Evolutionary conservation across 2,888 invertebrate species (phyloP), one percentile per base, ranked within the genome.

Genomic region (Adelphocoris suturalis): DNA sequence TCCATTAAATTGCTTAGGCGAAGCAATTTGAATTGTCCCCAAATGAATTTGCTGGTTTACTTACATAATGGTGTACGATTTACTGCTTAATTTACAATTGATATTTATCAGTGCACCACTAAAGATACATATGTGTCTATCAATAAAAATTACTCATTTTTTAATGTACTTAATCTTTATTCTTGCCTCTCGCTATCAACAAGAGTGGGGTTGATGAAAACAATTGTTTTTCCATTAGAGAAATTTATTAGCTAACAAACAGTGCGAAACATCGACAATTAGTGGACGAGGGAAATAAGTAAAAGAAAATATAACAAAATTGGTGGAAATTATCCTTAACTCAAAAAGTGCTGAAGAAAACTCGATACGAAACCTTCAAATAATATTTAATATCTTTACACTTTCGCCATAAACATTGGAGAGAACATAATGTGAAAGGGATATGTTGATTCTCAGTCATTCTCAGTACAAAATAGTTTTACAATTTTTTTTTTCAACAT

Each of bases 391-490:
- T 23, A 19, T 23, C 12, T 68, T 52, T 14, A 52, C 68, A 68
- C 27, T n/a, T 68, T 68, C 68, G 68, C 23, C 23, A 27, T 23
- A 19, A 68, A 68, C 27, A 23, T 23, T 11, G 68, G 68, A 52
- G 16, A 7, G 12, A 68, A 68, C 68, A 61, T 61, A 68, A 68
- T 23, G 16, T 82, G 23, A 68, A n/a, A 23, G 76, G 86, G 86
- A 86, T 86, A 86, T 86, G 86, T 86, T 68, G 37, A 86, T 48
- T 86, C 86, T 86, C 86, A 86, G 86, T 86, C 86, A 86, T 86
- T 86, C 47, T 23, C 47, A 55, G 86, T 86, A 86, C 86, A 86
- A 86, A 86, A 86, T 86, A 86, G 68, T 46, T 75, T 52, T 19
- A 78, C 78, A 78, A 14, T 78, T 12, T 16, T 46, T 76, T 76